Percentiles rank a stretch among this genome's conserved stretches.
These are phyloP conservation scores for Ferdinandea cuprea DNA, from an alignment of 2,888 invertebrate species.

Conservation along the genomic window DNA sequence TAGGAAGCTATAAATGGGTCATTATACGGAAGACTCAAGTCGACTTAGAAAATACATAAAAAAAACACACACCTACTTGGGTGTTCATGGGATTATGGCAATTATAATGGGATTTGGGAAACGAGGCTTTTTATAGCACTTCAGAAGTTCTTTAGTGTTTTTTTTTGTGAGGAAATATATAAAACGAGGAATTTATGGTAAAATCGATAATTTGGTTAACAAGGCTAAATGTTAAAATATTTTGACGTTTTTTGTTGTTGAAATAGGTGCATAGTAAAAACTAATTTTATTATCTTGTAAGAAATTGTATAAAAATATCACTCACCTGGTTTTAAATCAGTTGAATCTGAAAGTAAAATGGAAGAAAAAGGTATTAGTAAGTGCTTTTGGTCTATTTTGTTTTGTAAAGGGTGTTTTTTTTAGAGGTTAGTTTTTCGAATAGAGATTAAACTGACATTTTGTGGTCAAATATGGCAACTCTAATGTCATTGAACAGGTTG, in stretches of 20 bases:
- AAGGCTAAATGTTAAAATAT: background rate
- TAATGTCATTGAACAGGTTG: too few species aligned
- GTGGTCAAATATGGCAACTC: too few species aligned
- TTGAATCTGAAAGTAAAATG: too few species aligned
- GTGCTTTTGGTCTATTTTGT: too few species aligned
- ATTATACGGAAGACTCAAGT: constrained; percentile 11
- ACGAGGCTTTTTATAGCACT: constrained; percentile 8
- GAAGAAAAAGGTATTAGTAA: background rate
- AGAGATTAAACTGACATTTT: too few species aligned
- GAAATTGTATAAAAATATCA: too few species aligned
- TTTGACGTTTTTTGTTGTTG: constrained; percentile 3
- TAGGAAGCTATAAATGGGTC: constrained; percentile 46
- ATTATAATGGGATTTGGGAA: constrained; percentile 6
- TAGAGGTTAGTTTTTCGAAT: too few species aligned
- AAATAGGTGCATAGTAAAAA: too few species aligned
- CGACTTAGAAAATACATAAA: constrained; percentile 1
- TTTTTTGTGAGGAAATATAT: background rate
- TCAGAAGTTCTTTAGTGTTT: background rate
- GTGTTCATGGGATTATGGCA: constrained; percentile 30
- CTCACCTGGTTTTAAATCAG: too few species aligned
- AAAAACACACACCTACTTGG: constrained; percentile 36
- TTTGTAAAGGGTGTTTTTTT: too few species aligned
- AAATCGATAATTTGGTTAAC: constrained; percentile 3
- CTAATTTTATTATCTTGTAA: too few species aligned
- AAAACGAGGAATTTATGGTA: background rate